Evolutionary conservation across 2,113 vertebrate species (phyloP), one percentile per base, ranked within the genome.

Genomic region (Corythaixoides concolor): DNA sequence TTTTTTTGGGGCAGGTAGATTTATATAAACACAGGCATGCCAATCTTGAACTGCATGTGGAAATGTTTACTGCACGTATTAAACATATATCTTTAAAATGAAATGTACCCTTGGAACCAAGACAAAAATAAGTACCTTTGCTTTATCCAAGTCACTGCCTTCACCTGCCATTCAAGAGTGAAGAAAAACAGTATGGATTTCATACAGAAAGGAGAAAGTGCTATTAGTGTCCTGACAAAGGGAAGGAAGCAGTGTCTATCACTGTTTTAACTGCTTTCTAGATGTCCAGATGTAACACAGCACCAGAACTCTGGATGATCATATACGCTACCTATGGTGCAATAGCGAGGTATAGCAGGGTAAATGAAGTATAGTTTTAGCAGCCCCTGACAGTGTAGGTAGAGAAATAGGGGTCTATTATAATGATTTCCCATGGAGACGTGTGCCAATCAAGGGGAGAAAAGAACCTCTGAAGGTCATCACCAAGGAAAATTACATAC

Each of bases 391-490:
- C 85, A 50, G 87, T 15, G 84, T 26, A 90, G 78, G 78, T 73
- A 63, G 77, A 85, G 81, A 91, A 92, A 91, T 64, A 88, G 39
- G 85, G 68, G 64, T 87, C 90, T 97, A 55, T 89, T 94, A 88
- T 88, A 93, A 92, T 73, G 93, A 94, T 90, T 94, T 91, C 91
- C 93, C 64, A 73, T 26, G 64, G 95, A 95, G 90, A 63, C 0
- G 6, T 22, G 6, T 64, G 78, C 59, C 56, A 79, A 52, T 90
- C 91, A 84, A 81, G 24, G 85, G 75, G 49, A 67, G 78, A 77
- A 96, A 85, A 56, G 58, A 76, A 69, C 53, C 77, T 58, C 59
- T 63, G 68, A 81, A 92, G 77, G 92, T 95, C 91, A 66, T 52
- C 62, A 39, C 56, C 56, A 72, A 85, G 88, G 93, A 93, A 95